Evolutionary conservation across 2,888 invertebrate species (phyloP), one percentile per base, ranked within the genome.

Genomic region (Geotrupes spiniger): DNA sequence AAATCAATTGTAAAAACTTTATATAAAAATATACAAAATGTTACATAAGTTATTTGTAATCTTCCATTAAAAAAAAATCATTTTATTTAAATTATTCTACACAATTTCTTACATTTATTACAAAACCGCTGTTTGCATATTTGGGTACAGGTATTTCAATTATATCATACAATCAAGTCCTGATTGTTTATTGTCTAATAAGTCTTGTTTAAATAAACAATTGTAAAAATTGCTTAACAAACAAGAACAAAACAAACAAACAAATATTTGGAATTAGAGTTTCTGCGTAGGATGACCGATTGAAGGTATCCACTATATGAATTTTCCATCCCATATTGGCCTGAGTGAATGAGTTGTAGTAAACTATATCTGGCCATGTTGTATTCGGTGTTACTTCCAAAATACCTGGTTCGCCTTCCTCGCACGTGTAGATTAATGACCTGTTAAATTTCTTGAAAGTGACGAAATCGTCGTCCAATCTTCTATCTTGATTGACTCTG

Each of bases 241-340:
- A 58, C 64, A 64, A 54, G 48, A 31, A 46, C 15, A 56, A 5
- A 9, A 26, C 37, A 26, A 49, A 28, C 2, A 43, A n/a, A n/a
- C 51, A n/a, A 26, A 36, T 21, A 27, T 42, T 27, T 50, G 28
- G 41, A 38, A 47, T 36, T 4, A 49, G 26, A 11, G 27, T 26
- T 11, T 17, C 21, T 15, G 27, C 39, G 21, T 44, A 33, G n/a
- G 42, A 42, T n/a, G 31, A 36, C 29, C 50, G 28, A 15, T 73
- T 75, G 67, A 84, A 87, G 44, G 81, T 85, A 73, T 96, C 94
- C 44, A 95, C 87, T 15, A 96, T 82, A 72, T 88, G 87, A 66
- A 96, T 92, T 71, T 91, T 91, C 79, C 92, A 94, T 52, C 96
- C 96, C 92, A 96, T 95, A 74, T 94, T 92, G 16, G 89, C 82